Evolutionary conservation across 2,797 vertebrate species (phyloP).

Genomic region (Poeciliopsis paucimaculata): DNA sequence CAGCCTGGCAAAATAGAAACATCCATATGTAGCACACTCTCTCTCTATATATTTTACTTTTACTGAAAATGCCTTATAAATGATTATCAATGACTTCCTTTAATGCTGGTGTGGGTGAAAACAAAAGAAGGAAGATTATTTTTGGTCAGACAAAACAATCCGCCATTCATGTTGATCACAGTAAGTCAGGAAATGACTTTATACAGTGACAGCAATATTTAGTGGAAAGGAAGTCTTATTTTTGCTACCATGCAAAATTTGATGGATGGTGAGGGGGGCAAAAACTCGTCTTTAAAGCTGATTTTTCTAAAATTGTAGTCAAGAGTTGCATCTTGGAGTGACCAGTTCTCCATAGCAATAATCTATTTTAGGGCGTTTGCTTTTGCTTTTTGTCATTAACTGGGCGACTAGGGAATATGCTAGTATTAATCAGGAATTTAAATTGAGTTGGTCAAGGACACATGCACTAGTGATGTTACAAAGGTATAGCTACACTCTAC

Average conservation of each 20-base stretch:
- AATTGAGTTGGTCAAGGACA: not conserved
- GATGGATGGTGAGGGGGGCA: not conserved
- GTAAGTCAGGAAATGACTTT: not conserved
- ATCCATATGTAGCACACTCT: not conserved
- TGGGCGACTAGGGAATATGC: not conserved
- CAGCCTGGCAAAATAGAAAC: not conserved
- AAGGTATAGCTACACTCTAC: not conserved
- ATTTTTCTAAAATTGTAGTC: not conserved
- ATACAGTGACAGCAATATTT: not conserved
- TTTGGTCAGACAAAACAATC: not conserved
- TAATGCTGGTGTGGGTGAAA: not conserved
- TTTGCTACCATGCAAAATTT: not conserved
- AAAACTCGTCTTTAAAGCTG: not conserved
- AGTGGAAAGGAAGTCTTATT: not conserved
- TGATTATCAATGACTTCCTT: not conserved
- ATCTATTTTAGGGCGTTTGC: not conserved
- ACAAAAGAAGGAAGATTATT: not conserved
- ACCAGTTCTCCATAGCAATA: not conserved
- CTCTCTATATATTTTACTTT: not conserved
- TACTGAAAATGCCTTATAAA: not conserved
- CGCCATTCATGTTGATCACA: not conserved
- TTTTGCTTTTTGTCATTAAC: too few species aligned
- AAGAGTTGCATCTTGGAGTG: not conserved
- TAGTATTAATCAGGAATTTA: not conserved
- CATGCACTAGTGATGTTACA: not conserved